Evolutionary conservation across 2,113 vertebrate genomes (phyloP).

Genomic region (Chamaea fasciata): DNA sequence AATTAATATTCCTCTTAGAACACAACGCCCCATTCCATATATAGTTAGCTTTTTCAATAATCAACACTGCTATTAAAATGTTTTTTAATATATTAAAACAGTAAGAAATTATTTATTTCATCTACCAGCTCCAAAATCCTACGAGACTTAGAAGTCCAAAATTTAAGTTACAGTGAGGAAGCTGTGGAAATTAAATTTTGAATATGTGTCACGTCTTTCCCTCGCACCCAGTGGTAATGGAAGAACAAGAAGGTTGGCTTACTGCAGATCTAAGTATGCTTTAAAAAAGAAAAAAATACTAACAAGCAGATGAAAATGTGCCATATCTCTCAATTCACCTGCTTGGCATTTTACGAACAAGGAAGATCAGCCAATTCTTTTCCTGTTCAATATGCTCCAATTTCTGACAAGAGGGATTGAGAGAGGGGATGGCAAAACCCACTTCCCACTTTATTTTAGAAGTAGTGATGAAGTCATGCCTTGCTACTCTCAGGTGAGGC

Average conservation of each 20-base stretch:
- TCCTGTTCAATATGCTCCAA: neutral
- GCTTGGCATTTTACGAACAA: neutral
- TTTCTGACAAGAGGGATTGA: neutral
- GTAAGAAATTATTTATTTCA: neutral
- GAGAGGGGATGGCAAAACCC: neutral
- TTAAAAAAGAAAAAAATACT: neutral
- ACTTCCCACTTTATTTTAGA: neutral
- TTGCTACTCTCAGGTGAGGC: neutral
- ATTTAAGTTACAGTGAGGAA: neutral
- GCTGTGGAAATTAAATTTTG: neutral
- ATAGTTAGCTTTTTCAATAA: neutral
- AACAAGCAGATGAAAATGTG: neutral
- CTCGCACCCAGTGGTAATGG: fast-evolving
- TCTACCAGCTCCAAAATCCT: neutral
- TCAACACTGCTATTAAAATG: neutral
- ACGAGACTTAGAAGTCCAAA: neutral
- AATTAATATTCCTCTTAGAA: neutral
- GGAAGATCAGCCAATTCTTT: neutral
- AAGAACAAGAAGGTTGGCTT: neutral
- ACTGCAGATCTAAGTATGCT: neutral
- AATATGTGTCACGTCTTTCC: neutral
- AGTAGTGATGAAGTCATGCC: neutral
- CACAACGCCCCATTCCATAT: neutral
- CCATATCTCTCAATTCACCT: neutral
- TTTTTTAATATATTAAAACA: neutral